These are phyloP conservation scores for Rana temporaria DNA, from an alignment of 2,113 vertebrate genomes.

Conservation along the genomic window DNA sequence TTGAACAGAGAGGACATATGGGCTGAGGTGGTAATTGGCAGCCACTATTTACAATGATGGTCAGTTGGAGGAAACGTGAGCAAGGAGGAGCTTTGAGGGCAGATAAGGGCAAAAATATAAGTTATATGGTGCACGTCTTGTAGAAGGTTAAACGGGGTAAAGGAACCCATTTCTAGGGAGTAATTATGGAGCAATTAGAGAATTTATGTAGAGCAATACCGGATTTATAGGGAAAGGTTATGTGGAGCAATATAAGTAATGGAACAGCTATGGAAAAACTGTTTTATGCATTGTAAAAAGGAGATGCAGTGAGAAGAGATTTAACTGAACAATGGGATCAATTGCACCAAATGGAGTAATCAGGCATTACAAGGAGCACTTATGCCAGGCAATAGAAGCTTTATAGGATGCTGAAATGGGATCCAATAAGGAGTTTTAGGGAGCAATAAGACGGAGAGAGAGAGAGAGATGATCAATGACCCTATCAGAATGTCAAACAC, in stretches of 20 bases:
- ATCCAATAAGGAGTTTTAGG: conserved; percentile 14
- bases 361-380: conserved; percentile 28
- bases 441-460: conserved; percentile 6
- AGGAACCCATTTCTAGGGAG: neutral
- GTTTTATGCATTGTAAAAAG: conserved; percentile 27
- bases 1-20: neutral
- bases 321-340: conserved; percentile 39
- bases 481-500: conserved; percentile 1
- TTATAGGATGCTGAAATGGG: conserved; percentile 11
- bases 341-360: conserved; percentile 28
- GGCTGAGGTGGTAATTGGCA: neutral
- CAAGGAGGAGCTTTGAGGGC: neutral
- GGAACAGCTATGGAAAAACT: conserved; percentile 3
- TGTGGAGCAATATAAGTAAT: conserved; percentile 36
- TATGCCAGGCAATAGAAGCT: neutral
- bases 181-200: conserved; percentile 25
- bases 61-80: neutral
- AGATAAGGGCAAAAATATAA: neutral
- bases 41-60: neutral
- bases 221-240: conserved; percentile 7
- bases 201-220: conserved; percentile 27
- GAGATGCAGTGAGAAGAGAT: conserved; percentile 26
- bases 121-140: neutral
- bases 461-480: conserved; percentile 13
- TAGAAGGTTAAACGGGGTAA: conserved; percentile 16